Conservation (phyloP, 2,113 vertebrate species). For the Microtus richardsoni region DNA sequence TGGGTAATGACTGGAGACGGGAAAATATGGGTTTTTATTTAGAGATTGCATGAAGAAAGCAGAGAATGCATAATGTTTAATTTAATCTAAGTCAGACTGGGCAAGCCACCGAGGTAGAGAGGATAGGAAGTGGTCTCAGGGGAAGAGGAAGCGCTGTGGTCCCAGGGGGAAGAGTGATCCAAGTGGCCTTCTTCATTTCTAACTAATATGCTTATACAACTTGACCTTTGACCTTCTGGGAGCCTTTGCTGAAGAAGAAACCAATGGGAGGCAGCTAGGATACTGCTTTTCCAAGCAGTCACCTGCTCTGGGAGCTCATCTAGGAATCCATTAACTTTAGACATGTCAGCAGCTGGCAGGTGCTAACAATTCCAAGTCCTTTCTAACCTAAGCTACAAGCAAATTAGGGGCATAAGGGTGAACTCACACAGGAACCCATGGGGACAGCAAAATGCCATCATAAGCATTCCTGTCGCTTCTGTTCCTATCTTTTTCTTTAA, state of each 20-base stretch:
- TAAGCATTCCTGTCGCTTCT: conserved; percentile 22
- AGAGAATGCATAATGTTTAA: neutral
- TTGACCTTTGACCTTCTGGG: conserved; percentile 21
- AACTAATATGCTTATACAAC: conserved; percentile 54
- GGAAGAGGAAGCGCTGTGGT: neutral
- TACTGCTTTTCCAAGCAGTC: neutral
- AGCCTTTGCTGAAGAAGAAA: conserved; percentile 52
- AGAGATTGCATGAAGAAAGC: neutral
- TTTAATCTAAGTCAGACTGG: neutral
- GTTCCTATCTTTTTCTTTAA: neutral
- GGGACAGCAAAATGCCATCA: neutral
- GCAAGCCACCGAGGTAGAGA: neutral
- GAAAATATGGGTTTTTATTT: neutral
- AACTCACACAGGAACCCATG: conserved; percentile 9
- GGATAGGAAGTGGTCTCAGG: neutral
- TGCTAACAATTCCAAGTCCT: conserved; percentile 53
- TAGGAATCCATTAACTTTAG: conserved; percentile 52
- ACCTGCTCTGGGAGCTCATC: conserved; percentile 37
- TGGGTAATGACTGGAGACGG: neutral
- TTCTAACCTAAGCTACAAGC: conserved; percentile 27
- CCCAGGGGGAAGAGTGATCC: neutral
- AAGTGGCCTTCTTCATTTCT: conserved; percentile 44
- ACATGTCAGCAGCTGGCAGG: conserved; percentile 51
- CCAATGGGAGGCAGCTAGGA: neutral
- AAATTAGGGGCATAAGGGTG: neutral